Base-by-base conservation (phyloP, 2,888 invertebrate genomes). In the Entomobrya proxima region DNA sequence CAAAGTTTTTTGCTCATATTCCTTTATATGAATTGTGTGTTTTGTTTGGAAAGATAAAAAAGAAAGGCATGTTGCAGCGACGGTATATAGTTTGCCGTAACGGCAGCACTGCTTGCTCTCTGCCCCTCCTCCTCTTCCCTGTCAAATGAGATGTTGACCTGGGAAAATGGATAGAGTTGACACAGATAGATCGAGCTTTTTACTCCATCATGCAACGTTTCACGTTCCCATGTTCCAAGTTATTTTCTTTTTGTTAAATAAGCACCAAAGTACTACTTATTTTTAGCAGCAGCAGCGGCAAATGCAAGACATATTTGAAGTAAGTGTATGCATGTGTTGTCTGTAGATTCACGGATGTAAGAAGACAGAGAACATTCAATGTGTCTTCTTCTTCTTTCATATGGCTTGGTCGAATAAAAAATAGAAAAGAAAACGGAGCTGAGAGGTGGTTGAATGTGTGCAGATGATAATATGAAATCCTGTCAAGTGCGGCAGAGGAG, bases 141-240 rank as follows among this genome's bases (percentile, higher is more conserved):
- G 75, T 75, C 74, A 82, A 74, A 82, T 82, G 75, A 61, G 74
- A 82, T 82, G 82, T 82, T 75, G 82, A 82, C 74, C 82, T 82
- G 80, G 37, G 80, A 80, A 64, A 80, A 80, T 80, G 80, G 80
- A 72, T 80, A 80, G 67, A 80, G 80, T 80, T 80, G 80, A 80
- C 80, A 80, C 80, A 80, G 80, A 80, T 72, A 80, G 80, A 80
- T 80, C 72, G 80, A 80, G 80, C 80, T 72, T 80, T 80, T 80
- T 80, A 80, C 55, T 72, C 55, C 44, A 52, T 69, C 80, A 80
- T 80, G 80, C 69, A 80, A 69, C 77, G 72, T 30, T 64, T 58
- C 37, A 37, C 69, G 67, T 27, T 80, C 52, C 40, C 79, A 80
- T 40, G 55, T 44, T 69, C 79, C 55, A 44, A 58, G 72, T 58